These are phyloP conservation scores for Lemur catta DNA, from an alignment of 2,797 vertebrate species.

Conservation along the genomic window DNA sequence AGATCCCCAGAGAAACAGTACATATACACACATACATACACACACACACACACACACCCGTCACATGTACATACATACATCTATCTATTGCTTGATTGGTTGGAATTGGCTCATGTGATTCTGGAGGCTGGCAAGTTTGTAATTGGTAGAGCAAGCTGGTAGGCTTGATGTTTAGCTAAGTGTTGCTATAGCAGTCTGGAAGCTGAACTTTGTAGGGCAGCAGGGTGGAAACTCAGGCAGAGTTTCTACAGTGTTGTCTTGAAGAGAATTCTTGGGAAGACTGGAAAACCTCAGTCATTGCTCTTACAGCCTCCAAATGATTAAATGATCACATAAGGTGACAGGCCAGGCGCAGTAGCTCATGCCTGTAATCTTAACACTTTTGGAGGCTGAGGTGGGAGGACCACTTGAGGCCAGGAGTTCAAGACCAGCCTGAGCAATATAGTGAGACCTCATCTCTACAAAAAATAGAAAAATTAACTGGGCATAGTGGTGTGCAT, in stretches of 20 bases:
- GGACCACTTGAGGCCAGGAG: background rate
- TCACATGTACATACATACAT: background rate
- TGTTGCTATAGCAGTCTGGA: background rate
- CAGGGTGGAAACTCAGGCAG: background rate
- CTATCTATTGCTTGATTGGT: background rate
- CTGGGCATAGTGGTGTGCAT: background rate
- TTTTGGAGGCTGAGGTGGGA: background rate
- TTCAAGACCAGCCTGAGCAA: background rate
- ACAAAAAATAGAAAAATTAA: background rate
- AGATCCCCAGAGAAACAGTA: background rate
- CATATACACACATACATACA: background rate
- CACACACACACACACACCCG: background rate
- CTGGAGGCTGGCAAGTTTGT: background rate
- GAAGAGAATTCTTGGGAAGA: background rate
- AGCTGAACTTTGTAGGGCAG: background rate
- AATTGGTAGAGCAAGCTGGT: background rate
- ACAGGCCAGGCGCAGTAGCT: background rate
- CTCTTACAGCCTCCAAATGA: background rate
- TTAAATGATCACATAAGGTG: background rate
- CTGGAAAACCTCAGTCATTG: background rate
- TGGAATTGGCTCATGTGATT: background rate
- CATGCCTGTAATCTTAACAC: background rate
- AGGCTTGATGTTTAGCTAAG: background rate
- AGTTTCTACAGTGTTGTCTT: background rate
- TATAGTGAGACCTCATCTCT: background rate